These are phyloP conservation scores for Pseudochirops cupreus DNA, from an alignment of 2,797 vertebrate species.

Conservation along the genomic window DNA sequence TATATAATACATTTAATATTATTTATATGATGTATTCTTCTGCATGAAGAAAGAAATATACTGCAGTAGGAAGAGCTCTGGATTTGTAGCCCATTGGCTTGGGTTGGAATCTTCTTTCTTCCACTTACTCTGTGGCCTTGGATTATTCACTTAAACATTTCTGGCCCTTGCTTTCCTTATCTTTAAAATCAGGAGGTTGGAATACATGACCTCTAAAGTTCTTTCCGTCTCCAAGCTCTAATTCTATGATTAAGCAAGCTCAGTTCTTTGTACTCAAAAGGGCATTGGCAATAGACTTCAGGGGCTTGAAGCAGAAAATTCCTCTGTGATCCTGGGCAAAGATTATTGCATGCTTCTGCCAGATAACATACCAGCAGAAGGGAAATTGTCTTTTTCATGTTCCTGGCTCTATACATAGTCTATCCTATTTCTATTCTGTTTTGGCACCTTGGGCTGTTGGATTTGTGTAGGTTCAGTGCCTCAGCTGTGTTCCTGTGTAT, in stretches of 20 bases:
- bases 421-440: conserved; percentile 44
- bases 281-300: conserved; percentile 54
- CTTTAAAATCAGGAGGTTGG: not conserved
- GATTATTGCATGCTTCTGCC: conserved; percentile 64
- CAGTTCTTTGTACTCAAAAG: conserved; percentile 45
- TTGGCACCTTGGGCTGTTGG: conserved; percentile 45
- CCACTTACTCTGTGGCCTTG: not conserved
- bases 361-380: conserved; percentile 73
- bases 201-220: not conserved
- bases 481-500: not conserved
- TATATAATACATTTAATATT: no score
- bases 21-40: not conserved
- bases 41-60: not conserved
- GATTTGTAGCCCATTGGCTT: not conserved
- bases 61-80: not conserved
- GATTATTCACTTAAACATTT: not conserved
- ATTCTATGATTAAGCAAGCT: not conserved
- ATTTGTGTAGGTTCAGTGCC: not conserved
- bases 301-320: conserved; percentile 5
- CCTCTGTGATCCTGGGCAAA: conserved; percentile 54
- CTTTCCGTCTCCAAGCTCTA: not conserved
- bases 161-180: not conserved
- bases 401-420: conserved; percentile 46
- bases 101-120: not conserved
- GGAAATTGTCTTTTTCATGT: conserved; percentile 54